A percentile compares a stretch with the other conserved stretches of the same genome.
phyloP scores from a whole-genome alignment of 2,113 vertebrate species.

The Gasterosteus aculeatus region DNA sequence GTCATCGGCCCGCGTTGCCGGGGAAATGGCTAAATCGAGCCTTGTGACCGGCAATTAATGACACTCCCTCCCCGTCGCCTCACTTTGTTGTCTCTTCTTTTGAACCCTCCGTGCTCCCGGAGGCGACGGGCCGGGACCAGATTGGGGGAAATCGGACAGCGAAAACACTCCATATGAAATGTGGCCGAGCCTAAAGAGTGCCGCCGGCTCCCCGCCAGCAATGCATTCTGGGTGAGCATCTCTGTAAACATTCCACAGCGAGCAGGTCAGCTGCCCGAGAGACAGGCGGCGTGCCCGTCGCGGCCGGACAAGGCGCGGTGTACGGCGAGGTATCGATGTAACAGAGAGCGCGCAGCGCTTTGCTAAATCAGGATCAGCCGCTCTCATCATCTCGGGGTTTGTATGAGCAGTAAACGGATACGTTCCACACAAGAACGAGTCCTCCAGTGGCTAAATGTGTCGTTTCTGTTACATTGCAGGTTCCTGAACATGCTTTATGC shows the following conservation, averaged over 20 bases:
- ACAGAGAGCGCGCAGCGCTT: conserved; percentile 30
- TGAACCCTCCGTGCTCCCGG: conserved; percentile 23
- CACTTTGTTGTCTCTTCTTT: conserved; percentile 39
- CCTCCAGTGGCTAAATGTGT: not conserved
- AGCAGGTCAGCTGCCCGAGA: conserved; percentile 56
- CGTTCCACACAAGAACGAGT: no score
- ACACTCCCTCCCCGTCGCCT: conserved; percentile 37
- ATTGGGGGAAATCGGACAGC: conserved; percentile 11
- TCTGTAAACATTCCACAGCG: conserved; percentile 77
- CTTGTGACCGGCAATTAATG: conserved; percentile 58
- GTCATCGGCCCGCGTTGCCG: conserved; percentile 65
- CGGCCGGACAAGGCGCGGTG: conserved; percentile 22
- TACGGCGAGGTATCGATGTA: conserved; percentile 3
- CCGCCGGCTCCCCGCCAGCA: conserved; percentile 46
- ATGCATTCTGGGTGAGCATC: conserved; percentile 72
- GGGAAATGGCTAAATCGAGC: conserved; percentile 71
- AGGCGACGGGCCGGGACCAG: conserved; percentile 33
- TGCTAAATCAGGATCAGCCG: conserved; percentile 5
- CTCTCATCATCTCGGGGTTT: not conserved
- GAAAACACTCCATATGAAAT: conserved; percentile 46
- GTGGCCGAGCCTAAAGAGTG: conserved; percentile 22
- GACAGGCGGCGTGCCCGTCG: conserved; percentile 58
- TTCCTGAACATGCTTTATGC: not conserved
- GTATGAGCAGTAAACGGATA: not conserved
- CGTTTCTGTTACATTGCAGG: not conserved